Percentiles rank a stretch among this genome's conserved stretches.
These are phyloP conservation scores for Molanna angustata DNA, from an alignment of 2,888 invertebrate species.

Conservation along the genomic window DNA sequence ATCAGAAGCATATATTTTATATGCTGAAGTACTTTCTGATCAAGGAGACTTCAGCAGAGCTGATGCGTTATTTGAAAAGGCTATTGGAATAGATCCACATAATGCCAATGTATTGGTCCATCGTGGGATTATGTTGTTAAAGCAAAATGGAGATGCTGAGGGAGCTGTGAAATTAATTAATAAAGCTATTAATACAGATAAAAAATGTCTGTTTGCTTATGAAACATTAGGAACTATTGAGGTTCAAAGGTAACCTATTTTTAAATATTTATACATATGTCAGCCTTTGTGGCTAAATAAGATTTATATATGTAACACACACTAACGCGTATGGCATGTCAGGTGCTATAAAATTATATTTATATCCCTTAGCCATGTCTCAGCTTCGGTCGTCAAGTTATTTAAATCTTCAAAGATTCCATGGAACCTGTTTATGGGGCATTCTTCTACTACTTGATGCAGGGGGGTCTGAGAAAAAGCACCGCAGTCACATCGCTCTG, in stretches of 20 bases:
- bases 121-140: conserved; percentile 77
- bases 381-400: no score
- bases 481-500: no score
- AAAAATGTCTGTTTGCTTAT: conserved; percentile 91
- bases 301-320: no score
- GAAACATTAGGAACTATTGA: conserved; percentile 94
- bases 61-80: conserved; percentile 76
- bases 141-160: conserved; percentile 81
- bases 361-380: no score
- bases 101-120: conserved; percentile 88
- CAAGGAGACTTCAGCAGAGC: conserved; percentile 81
- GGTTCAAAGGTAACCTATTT: conserved; percentile 71
- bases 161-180: conserved; percentile 75
- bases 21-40: conserved; percentile 88
- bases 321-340: no score
- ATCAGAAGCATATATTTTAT: conserved; percentile 83
- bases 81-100: conserved; percentile 75
- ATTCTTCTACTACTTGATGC: no score
- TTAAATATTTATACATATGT: no score
- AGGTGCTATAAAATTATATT: no score
- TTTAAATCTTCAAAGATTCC: no score
- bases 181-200: conserved; percentile 82
- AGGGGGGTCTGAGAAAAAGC: no score
- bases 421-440: no score
- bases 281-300: no score